Evolutionary conservation across 2,113 vertebrate genomes (phyloP), one percentile per base, ranked within the genome.

Genomic region (Pelusios castaneus): DNA sequence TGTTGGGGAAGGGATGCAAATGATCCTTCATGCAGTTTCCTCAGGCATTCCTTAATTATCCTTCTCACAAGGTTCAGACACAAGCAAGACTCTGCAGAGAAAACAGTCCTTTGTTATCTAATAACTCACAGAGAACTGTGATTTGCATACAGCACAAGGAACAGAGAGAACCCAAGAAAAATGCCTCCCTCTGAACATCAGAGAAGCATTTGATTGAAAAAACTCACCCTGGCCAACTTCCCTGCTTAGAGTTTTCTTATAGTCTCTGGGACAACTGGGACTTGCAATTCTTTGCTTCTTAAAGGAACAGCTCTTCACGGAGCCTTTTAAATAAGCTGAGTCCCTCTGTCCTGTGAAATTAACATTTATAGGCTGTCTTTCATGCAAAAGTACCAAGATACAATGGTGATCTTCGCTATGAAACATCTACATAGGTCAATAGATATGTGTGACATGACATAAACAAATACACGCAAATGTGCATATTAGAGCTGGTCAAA

Each of bases 51-150:
- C 80, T 67, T 89, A 94, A 89, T 95, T 95, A 89, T 31, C 60
- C 73, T 77, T 67, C 88, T 89, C 58, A 2, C 31, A 12, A n/a
- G 82, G 84, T 56, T 89, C 87, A 31, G 92, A 91, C 54, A 56
- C 54, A 14, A 80, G 81, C n/a, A 3, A 92, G 81, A n/a, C 82
- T 87, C 92, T 45, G 90, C 89, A 49, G 80, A 84, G 90, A 67
- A 90, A 97, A 87, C 80, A 87, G 92, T 11, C 87, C 80, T 95
- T 95, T 95, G 95, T 95, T 94, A 95, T 76, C 90, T 90, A 87
- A 87, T 70, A 87, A 85, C 90, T 54, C 41, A 7, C 90, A 81
- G 90, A 45, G 94, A 78, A 63, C 10, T 7, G 76, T 2, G 19
- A 92, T 94, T 85, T 92, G 89, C 89, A 84, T 93, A 51, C 89